A percentile compares a stretch with the other conserved stretches of the same genome.
Evolutionary conservation across 2,113 vertebrate species (phyloP).

Genomic region (Indicator maculatus): DNA sequence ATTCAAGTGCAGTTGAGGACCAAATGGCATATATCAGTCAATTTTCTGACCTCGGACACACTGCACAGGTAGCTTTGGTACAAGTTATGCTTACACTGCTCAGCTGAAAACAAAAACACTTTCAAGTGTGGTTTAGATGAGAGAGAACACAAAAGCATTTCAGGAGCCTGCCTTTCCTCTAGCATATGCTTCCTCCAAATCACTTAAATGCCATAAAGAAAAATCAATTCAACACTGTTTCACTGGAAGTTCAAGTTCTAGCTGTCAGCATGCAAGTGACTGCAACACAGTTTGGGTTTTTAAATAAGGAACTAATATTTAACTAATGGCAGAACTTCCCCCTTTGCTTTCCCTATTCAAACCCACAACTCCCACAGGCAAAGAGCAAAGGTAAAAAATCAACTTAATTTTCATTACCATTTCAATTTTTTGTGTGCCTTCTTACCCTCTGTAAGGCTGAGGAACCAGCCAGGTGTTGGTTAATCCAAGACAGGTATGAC

Average conservation of each 20-base stretch:
- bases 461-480: not conserved
- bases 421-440: not conserved
- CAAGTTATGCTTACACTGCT: not conserved
- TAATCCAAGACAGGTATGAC: not conserved
- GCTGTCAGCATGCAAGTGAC: not conserved
- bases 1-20: accelerated
- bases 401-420: not conserved
- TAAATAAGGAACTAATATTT: not conserved
- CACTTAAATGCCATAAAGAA: not conserved
- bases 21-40: accelerated
- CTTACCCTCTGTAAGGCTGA: not conserved
- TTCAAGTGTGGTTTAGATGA: accelerated
- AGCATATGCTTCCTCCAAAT: not conserved
- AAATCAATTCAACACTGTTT: not conserved
- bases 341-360: not conserved
- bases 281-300: not conserved
- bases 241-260: not conserved
- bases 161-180: not conserved
- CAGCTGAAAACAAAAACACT: not conserved
- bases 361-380: not conserved
- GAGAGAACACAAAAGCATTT: not conserved
- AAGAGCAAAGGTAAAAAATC: not conserved
- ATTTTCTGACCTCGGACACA: accelerated
- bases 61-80: not conserved
- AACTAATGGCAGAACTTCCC: not conserved